These are phyloP conservation scores for Siniperca undulata DNA, from an alignment of 2,797 vertebrate genomes.

Conservation along the genomic window DNA sequence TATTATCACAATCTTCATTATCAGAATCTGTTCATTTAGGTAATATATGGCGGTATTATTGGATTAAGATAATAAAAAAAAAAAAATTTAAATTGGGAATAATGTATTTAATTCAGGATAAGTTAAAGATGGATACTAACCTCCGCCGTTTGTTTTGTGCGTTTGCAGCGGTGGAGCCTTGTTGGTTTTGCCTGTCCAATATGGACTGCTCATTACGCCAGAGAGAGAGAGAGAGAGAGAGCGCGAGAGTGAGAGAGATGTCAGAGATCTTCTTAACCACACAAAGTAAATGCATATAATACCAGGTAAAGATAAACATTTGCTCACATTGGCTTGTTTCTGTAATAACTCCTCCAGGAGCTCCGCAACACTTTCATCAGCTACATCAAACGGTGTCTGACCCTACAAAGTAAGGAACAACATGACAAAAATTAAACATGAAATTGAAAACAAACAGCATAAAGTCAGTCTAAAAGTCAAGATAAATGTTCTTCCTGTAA, in stretches of 20 bases:
- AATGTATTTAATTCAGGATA: neutral
- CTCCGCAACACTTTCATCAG: constrained; percentile 88
- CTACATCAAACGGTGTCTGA: constrained; percentile 92
- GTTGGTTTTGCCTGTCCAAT: constrained; percentile 81
- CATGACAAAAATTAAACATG: neutral
- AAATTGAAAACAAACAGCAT: neutral
- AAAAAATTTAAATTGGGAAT: neutral
- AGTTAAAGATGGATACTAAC: constrained; percentile 69
- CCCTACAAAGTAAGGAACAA: constrained; percentile 80
- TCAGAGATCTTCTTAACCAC: neutral
- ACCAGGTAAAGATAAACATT: neutral
- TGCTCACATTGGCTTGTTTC: constrained; percentile 90
- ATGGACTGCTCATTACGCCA: constrained; percentile 88
- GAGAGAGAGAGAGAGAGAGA: constrained; percentile 40
- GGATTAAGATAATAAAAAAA: neutral
- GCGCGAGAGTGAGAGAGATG: constrained; percentile 40
- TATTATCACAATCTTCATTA: neutral
- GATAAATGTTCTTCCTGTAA: neutral
- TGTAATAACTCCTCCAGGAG: constrained; percentile 89
- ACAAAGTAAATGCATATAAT: neutral
- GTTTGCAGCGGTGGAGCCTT: constrained; percentile 76
- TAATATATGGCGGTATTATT: neutral
- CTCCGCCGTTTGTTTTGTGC: constrained; percentile 86
- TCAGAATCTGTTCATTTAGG: neutral
- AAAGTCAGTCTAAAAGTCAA: neutral